Percentiles rank a stretch among this genome's conserved stretches.
These are phyloP conservation scores for Drosophila lowei DNA, from an alignment of 1,140 invertebrate genomes.

Conservation along the genomic window DNA sequence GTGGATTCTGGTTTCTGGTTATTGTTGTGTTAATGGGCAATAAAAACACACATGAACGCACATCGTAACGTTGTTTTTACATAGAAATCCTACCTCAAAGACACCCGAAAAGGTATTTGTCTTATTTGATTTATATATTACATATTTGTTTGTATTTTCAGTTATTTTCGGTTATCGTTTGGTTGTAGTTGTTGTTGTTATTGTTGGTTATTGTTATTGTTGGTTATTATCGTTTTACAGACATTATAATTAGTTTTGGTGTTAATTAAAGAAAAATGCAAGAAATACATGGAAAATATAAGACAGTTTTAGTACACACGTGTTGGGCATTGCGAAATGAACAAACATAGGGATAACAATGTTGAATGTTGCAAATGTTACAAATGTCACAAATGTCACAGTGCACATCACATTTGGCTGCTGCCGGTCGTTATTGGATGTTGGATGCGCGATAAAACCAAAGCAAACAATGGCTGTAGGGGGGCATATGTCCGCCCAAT, in stretches of 20 bases:
- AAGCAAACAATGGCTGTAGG: conserved; percentile 47
- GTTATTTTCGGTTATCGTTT: conserved; percentile 24
- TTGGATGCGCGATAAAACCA: conserved; percentile 59
- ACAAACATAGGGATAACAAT: conserved; percentile 36
- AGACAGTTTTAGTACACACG: conserved; percentile 53
- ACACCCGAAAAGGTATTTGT: conserved; percentile 83
- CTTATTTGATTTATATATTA: conserved; percentile 48
- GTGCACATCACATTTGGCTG: conserved; percentile 29
- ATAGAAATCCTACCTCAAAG: conserved; percentile 82
- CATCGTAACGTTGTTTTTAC: conserved; percentile 50
- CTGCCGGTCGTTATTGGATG: conserved; percentile 3
- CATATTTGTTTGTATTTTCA: conserved; percentile 50
- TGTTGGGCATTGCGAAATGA: conserved; percentile 32
- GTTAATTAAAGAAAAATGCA: conserved; percentile 61
- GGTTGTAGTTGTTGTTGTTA: conserved; percentile 1
- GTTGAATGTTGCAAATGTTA: conserved; percentile 44
- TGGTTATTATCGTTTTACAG: conserved; percentile 52
- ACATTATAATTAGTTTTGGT: conserved; percentile 30
- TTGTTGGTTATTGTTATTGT: conserved; percentile 25
- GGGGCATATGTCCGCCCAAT: neutral
- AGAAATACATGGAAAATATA: conserved; percentile 56
- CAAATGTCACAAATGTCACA: conserved; percentile 37
- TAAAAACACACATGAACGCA: conserved; percentile 38
- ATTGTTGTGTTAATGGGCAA: conserved; percentile 35
- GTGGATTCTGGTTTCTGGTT: conserved; percentile 18